Conservation (phyloP, 1,140 invertebrate species). For the Neodiprion pinetum region DNA sequence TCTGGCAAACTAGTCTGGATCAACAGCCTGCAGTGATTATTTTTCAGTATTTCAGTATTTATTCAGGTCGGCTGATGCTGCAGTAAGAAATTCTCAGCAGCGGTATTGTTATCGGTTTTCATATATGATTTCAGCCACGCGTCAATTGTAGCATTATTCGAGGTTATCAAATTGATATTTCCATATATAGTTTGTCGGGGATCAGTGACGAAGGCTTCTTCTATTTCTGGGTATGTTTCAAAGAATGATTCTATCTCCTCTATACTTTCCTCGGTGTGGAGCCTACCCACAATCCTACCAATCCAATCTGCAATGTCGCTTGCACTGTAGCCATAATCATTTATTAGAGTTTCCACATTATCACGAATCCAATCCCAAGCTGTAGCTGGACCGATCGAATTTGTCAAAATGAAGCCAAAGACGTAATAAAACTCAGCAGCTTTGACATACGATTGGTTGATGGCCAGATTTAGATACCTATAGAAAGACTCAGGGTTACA, state of each 20-base stretch:
- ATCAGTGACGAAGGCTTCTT: constrained; percentile 76
- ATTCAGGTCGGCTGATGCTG: too few species aligned
- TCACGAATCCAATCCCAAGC: constrained; percentile 85
- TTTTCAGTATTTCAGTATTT: too few species aligned
- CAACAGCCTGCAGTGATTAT: too few species aligned
- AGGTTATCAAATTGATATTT: constrained; percentile 81
- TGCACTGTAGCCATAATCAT: constrained; percentile 83
- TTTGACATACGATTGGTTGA: constrained; percentile 77
- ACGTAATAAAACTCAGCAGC: constrained; percentile 85
- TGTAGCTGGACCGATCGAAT: constrained; percentile 75
- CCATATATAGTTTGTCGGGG: constrained; percentile 79
- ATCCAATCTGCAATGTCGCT: constrained; percentile 79
- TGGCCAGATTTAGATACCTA: constrained; percentile 74
- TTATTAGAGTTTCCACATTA: constrained; percentile 75
- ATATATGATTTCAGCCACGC: constrained; percentile 60
- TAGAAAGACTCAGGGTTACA: constrained; percentile 30
- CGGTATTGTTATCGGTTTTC: too few species aligned
- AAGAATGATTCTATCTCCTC: constrained; percentile 85
- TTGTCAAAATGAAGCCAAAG: constrained; percentile 71
- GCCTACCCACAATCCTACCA: constrained; percentile 71
- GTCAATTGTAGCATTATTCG: constrained; percentile 62
- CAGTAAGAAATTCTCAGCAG: too few species aligned
- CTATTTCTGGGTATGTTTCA: constrained; percentile 80
- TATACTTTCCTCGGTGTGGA: constrained; percentile 72
- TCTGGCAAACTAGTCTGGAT: too few species aligned